phyloP scores from a whole-genome alignment of 2,113 vertebrate species.

The Scomber japonicus region DNA sequence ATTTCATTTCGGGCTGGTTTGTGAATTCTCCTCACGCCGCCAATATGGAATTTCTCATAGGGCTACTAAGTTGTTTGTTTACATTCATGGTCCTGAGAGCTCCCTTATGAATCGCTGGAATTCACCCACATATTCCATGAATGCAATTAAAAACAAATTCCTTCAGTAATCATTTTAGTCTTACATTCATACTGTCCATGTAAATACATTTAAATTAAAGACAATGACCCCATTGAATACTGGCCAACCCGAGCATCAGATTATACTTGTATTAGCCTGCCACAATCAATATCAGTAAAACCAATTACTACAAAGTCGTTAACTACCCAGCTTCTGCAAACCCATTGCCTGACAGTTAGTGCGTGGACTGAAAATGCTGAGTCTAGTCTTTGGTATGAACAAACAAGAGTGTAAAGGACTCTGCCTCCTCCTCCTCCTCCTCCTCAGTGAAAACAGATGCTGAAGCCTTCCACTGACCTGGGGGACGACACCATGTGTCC shows the following conservation, averaged over 20 bases:
- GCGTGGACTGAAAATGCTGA: neutral
- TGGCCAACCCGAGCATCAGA: neutral
- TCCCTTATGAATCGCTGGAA: neutral
- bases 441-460: slow-evolving; percentile 49
- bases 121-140: neutral
- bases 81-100: neutral
- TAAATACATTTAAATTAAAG: slow-evolving; percentile 13
- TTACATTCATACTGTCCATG: neutral
- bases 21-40: too few species aligned
- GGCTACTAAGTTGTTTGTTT: neutral
- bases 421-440: neutral
- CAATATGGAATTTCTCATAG: neutral
- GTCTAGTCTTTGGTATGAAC: slow-evolving; percentile 4
- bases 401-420: slow-evolving; percentile 15
- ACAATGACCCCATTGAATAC: neutral
- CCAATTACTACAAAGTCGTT: slow-evolving; percentile 18
- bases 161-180: neutral
- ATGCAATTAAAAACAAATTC: neutral
- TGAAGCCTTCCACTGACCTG: slow-evolving; percentile 32
- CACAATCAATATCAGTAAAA: slow-evolving; percentile 23
- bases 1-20: neutral
- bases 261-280: neutral
- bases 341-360: neutral
- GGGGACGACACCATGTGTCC: slow-evolving; percentile 10
- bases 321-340: neutral